Conservation (phyloP, 2,797 vertebrate species). For the Lepilemur ruficaudatus region DNA sequence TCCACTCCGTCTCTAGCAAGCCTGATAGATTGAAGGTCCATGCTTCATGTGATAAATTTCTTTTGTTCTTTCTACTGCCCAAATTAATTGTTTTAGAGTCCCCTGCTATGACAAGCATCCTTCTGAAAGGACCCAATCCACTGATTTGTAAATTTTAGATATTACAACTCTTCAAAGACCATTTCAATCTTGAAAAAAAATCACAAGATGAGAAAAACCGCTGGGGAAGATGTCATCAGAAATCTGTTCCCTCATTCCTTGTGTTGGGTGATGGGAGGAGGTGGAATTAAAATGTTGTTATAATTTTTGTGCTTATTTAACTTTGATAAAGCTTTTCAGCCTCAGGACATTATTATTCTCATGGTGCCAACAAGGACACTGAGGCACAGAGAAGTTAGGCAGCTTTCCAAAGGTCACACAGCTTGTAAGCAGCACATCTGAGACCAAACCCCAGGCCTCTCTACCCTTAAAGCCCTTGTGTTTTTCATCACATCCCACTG, state of each 20-base stretch:
- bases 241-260: neutral
- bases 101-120: neutral
- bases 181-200: neutral
- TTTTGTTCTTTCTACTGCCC: neutral
- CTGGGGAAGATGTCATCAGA: neutral
- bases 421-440: neutral
- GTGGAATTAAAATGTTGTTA: too few relatives aligned
- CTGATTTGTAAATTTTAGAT: neutral
- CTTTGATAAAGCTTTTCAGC: neutral
- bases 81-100: neutral
- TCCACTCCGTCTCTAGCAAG: neutral
- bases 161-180: neutral
- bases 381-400: conserved; percentile 28
- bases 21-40: neutral
- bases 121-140: neutral
- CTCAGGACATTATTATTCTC: neutral
- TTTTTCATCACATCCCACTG: neutral
- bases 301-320: neutral
- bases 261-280: neutral
- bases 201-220: neutral
- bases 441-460: neutral
- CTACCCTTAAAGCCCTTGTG: neutral
- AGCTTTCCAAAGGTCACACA: neutral
- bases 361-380: neutral
- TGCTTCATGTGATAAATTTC: neutral